Conservation (phyloP, 2,888 invertebrate species). For the Itoplectis maculator region DNA sequence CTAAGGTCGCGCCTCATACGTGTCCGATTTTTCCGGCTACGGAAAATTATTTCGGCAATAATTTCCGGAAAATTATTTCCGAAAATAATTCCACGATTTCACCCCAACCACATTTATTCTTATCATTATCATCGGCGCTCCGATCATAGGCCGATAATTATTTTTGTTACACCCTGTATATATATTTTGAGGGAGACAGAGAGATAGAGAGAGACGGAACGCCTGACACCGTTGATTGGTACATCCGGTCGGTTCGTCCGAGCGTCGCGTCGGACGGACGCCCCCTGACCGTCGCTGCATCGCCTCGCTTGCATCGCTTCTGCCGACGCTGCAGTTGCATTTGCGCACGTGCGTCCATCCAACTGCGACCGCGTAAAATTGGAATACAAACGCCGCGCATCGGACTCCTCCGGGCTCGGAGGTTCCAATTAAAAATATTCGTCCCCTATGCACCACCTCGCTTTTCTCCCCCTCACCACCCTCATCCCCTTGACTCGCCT, state of each 20-base stretch:
- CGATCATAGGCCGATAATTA: too few relatives aligned
- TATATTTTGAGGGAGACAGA: not conserved
- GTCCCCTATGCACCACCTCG: conserved; percentile 18
- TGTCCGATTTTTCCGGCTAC: conserved; percentile 16
- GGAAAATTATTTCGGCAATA: not conserved
- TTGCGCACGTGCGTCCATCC: conserved; percentile 14
- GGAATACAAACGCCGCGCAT: conserved; percentile 50
- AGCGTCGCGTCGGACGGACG: conserved; percentile 42
- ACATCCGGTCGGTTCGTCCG: conserved; percentile 62
- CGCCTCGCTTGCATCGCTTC: conserved; percentile 35
- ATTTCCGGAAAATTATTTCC: not conserved
- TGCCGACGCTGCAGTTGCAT: conserved; percentile 42
- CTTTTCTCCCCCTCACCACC: conserved; percentile 16
- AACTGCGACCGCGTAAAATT: conserved; percentile 50
- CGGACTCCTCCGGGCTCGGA: conserved; percentile 37
- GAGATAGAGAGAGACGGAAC: conserved; percentile 48
- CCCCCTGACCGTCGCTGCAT: conserved; percentile 47
- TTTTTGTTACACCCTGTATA: too few relatives aligned
- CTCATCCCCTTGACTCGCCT: too few relatives aligned
- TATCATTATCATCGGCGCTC: too few relatives aligned
- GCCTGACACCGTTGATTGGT: conserved; percentile 71
- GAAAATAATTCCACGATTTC: not conserved
- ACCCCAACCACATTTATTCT: too few relatives aligned
- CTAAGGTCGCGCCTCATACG: not conserved
- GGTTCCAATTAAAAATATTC: conserved; percentile 64